Base-by-base conservation (phyloP, 1,140 invertebrate genomes). In the Macrostomum lignano region DNA sequence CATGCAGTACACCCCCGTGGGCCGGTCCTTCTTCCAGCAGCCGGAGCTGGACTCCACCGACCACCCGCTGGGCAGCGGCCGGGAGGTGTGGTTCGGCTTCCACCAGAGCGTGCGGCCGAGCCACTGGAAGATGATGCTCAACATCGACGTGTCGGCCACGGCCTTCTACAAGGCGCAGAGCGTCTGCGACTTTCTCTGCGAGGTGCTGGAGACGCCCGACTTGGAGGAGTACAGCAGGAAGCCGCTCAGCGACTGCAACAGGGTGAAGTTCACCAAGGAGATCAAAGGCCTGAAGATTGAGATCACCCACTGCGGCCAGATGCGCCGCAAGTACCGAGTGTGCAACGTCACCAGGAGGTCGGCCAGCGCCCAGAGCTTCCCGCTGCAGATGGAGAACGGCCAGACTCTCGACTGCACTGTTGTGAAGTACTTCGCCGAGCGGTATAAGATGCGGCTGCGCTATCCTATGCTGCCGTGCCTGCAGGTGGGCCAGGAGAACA, bases 121-220 rank as follows among this genome's bases (percentile, higher is more conserved):
- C 30, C 84, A 96, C 52, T 98, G 91, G 91, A 96, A 96, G 66
- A 98, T 98, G 88, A 96, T 96, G 82, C 66, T 99, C 21, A 98
- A 99, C 58, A 99, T 99, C 61, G 91, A 99, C 66, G 88, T 99
- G 17, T 94, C 86, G 42, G 91, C 91, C 26, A 99, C 91, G 41
- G 91, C 91, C 34, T 99, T 99, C 60, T 99, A 98, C 61, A 96
- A 96, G 62, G 78, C 88, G 24, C 91, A 98, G 61, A 84, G 84
- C 33, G 91, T 96, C 17, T 94, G 94, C 56, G 86, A 98, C 52
- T 99, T 98, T 55, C 88, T 98, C 78, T 94, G 84, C 60, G 91
- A 99, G 65, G 86, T 98, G 24, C 63, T 98, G 41, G 91, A 98
- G 50, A 81, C 98, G 30, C 67, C 82, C 49, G 84, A 94, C 46